These are phyloP conservation scores for Seladonia tumulorum DNA, from an alignment of 2,888 invertebrate species.

Conservation along the genomic window DNA sequence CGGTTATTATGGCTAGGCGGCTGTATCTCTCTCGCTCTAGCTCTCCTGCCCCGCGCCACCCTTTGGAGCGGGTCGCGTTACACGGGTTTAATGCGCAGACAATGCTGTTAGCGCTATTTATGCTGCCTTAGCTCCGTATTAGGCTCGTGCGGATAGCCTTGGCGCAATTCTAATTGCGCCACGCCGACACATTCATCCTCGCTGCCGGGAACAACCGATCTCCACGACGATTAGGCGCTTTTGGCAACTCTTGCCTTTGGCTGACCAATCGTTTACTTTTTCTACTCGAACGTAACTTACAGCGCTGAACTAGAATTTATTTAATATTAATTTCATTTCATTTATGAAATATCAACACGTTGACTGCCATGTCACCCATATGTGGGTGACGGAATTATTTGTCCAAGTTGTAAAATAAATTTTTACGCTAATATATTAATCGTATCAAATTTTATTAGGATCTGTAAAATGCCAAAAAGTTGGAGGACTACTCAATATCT, in stretches of 20 bases:
- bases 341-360: no score
- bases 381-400: no score
- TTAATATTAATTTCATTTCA: no score
- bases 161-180: constrained; percentile 48
- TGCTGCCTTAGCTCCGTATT: constrained; percentile 48
- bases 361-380: no score
- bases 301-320: no score
- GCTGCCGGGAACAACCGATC: not conserved
- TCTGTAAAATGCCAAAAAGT: no score
- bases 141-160: constrained; percentile 42
- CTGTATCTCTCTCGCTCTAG: constrained; percentile 37
- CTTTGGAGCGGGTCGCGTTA: constrained; percentile 44
- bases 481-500: no score
- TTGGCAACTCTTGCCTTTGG: not conserved
- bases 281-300: no score
- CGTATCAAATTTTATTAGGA: no score
- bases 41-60: not conserved
- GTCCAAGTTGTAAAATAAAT: no score
- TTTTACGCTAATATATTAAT: no score
- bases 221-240: not conserved
- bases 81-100: constrained; percentile 58
- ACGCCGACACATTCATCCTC: not conserved
- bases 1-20: constrained; percentile 69
- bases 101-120: constrained; percentile 62
- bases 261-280: not conserved